A percentile compares a stretch with the other conserved stretches of the same genome.
Evolutionary conservation across 2,113 vertebrate genomes (phyloP).

Genomic region (Emydocephalus ijimae): DNA sequence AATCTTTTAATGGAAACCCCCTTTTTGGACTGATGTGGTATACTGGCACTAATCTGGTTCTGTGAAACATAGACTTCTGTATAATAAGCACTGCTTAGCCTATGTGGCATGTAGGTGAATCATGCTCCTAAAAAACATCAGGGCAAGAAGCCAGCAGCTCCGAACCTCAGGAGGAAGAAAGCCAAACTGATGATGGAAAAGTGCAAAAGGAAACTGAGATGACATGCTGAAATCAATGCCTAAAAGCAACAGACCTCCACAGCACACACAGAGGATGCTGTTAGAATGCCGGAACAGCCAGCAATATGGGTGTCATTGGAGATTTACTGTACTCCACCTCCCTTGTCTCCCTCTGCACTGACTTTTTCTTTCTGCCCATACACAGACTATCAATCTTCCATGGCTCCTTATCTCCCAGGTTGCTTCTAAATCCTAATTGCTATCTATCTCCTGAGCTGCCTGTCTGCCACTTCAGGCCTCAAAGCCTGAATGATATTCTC

Average conservation of each 20-base stretch:
- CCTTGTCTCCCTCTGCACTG: constrained; percentile 53
- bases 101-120: not conserved
- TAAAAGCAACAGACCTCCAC: constrained; percentile 34
- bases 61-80: not conserved
- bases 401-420: constrained; percentile 64
- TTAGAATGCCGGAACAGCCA: constrained; percentile 61
- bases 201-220: not conserved
- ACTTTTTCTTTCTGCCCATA: constrained; percentile 62
- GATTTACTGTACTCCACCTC: constrained; percentile 64
- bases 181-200: constrained; percentile 24
- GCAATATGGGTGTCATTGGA: constrained; percentile 47
- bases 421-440: constrained; percentile 66
- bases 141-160: not conserved
- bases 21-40: not conserved
- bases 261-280: constrained; percentile 43
- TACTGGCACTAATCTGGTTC: not conserved
- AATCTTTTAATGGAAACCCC: not conserved
- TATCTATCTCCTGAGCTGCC: constrained; percentile 57
- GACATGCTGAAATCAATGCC: constrained; percentile 25
- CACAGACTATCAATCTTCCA: constrained; percentile 65
- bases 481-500: constrained; percentile 37
- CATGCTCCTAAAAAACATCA: not conserved
- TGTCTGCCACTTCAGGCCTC: constrained; percentile 57
- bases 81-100: not conserved
- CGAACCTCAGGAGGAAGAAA: constrained; percentile 29